Percentiles rank a stretch among this genome's conserved stretches.
Conservation (phyloP, 2,113 vertebrate genomes). For the Oceanites oceanicus region DNA sequence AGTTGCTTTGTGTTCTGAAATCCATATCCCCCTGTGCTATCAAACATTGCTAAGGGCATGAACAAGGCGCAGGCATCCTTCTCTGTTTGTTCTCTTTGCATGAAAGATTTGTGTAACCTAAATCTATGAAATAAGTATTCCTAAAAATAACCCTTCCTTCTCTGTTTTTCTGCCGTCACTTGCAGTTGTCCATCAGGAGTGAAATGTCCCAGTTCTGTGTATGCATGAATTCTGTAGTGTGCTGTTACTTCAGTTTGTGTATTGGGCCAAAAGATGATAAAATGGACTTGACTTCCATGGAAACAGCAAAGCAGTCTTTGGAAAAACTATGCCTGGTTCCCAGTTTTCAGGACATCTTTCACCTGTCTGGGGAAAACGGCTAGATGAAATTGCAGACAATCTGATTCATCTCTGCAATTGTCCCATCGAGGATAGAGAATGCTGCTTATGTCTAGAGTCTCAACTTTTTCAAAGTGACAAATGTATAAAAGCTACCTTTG, state of each 20-base stretch:
- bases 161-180: not conserved
- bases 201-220: not conserved
- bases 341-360: not conserved
- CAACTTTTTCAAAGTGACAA: not conserved
- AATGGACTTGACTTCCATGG: not conserved
- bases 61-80: not conserved
- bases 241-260: not conserved
- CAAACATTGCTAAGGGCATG: constrained; percentile 2
- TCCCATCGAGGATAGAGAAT: not conserved
- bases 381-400: not conserved
- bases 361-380: not conserved
- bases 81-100: not conserved
- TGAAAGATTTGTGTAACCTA: not conserved
- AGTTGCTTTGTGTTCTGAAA: not conserved
- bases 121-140: not conserved
- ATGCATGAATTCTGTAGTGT: not conserved
- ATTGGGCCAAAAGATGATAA: not conserved
- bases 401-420: not conserved
- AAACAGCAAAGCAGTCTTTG: not conserved
- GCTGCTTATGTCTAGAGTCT: not conserved
- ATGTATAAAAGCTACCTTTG: not conserved
- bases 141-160: constrained; percentile 23
- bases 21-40: not conserved
- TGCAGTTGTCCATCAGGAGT: not conserved
- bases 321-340: not conserved